Percentiles rank a stretch among this genome's conserved stretches.
Evolutionary conservation across 2,888 invertebrate species (phyloP).

Genomic region (Phalangium opilio): DNA sequence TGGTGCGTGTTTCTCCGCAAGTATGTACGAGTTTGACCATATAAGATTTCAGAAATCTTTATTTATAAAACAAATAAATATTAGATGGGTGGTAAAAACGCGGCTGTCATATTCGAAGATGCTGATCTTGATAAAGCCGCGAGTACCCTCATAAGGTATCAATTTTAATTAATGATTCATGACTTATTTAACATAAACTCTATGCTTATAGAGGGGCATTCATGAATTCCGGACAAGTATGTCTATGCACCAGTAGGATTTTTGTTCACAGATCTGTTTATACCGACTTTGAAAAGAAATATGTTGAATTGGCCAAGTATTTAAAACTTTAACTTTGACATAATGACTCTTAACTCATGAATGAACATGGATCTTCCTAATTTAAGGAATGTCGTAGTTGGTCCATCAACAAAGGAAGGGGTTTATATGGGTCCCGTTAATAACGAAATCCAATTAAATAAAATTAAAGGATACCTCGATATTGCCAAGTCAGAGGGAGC

Average conservation of each 20-base stretch:
- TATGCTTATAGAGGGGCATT: constrained; percentile 37
- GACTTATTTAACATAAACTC: constrained; percentile 1
- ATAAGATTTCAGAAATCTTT: neutral
- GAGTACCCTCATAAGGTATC: constrained; percentile 29
- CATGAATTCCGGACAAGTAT: constrained; percentile 41
- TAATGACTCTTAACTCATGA: neutral
- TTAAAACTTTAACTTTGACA: neutral
- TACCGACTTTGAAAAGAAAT: constrained; percentile 32
- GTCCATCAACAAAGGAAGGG: constrained; percentile 28
- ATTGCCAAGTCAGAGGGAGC: constrained; percentile 33
- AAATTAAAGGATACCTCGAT: constrained; percentile 33
- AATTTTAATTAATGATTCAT: no score
- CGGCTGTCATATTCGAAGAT: constrained; percentile 38
- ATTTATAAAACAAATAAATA: constrained; percentile 3
- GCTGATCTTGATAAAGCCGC: constrained; percentile 35
- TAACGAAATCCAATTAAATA: constrained; percentile 34
- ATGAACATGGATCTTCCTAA: neutral
- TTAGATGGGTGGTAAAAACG: constrained; percentile 42
- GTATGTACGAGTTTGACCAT: no score
- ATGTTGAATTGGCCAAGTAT: constrained; percentile 29
- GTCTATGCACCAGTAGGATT: constrained; percentile 39
- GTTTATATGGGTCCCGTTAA: constrained; percentile 35
- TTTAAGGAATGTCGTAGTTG: constrained; percentile 31
- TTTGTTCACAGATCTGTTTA: constrained; percentile 37
- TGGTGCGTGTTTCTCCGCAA: no score